Evolutionary conservation across 2,888 invertebrate genomes (phyloP).

Genomic region (Agrilus biguttatus): DNA sequence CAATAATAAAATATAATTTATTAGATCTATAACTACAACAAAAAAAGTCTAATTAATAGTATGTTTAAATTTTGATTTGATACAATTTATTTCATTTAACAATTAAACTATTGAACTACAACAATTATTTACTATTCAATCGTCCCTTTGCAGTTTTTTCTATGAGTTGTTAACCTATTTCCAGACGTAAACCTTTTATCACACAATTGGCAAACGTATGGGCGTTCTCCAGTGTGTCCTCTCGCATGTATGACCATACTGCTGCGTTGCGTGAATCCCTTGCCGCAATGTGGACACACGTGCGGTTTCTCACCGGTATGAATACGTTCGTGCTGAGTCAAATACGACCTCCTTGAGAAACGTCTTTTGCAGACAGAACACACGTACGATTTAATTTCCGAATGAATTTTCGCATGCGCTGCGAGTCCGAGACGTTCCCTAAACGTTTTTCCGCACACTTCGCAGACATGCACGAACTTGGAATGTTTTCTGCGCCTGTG

Average conservation of each 20-base stretch:
- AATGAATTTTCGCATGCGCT: too few relatives aligned
- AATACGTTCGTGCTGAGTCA: constrained; percentile 38
- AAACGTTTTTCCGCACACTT: too few relatives aligned
- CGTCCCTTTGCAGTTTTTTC: constrained; percentile 18
- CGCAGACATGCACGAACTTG: too few relatives aligned
- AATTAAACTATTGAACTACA: neutral
- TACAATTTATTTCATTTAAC: too few relatives aligned
- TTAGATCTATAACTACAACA: too few relatives aligned
- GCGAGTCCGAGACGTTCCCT: too few relatives aligned
- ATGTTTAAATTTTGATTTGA: too few relatives aligned
- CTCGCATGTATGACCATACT: constrained; percentile 45
- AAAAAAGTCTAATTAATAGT: too few relatives aligned
- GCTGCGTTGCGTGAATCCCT: constrained; percentile 36
- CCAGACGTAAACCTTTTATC: constrained; percentile 25
- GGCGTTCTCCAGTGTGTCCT: constrained; percentile 45
- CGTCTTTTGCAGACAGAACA: constrained; percentile 38
- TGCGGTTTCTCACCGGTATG: constrained; percentile 15
- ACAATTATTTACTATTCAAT: constrained; percentile 1
- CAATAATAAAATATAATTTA: too few relatives aligned
- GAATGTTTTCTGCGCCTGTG: too few relatives aligned
- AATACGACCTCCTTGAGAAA: constrained; percentile 43
- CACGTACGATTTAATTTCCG: too few relatives aligned
- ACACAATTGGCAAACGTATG: constrained; percentile 33
- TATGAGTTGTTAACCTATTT: constrained; percentile 23
- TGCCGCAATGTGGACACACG: constrained; percentile 15